Base-by-base conservation (phyloP, 2,113 vertebrate species). In the Dasypus novemcinctus region DNA sequence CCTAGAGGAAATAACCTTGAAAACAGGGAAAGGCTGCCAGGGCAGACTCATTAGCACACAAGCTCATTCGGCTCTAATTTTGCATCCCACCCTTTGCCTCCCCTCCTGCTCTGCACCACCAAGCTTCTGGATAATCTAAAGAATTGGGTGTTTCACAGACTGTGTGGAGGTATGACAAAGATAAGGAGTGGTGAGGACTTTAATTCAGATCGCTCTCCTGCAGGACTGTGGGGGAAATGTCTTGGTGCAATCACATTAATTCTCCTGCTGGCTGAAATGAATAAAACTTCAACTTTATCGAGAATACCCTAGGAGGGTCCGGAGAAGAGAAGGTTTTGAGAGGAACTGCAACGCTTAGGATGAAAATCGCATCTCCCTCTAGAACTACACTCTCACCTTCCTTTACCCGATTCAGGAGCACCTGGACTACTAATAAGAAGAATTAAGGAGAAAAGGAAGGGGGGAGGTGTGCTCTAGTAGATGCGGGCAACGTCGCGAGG, bases 1-100 rank as follows among this genome's bases (percentile, higher is more conserved):
- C 13, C 31, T 36, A 15, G 27, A 38, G 41, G 41, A 87, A 93
- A 81, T 87, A 79, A 93, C 74, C 86, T 89, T 85, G 92, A 85
- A 87, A 88, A 29, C 33, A 74, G 38, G 78, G 41, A 90, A 61
- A 17, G n/a, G 33, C 83, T 63, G 33, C 25, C 80, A 64, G 9
- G 6, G 23, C 27, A 36, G n/a, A 57, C 25, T 57, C 31, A 33
- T 83, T 59, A 92, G 36, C 49, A 33, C 15, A 4, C 49, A 25
- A 71, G 27, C 33, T 46, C n/a, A 5, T 36, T 79, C 74, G 90
- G 63, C 36, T 95, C 36, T 74, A n/a, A 66, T 82, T 85, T 94
- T 59, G 38, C n/a, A 57, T 20, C 18, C 52, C 23, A 69, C 36
- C 79, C 57, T 33, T 84, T 2, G 1, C 4, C 29, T 82, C 7